Conservation (phyloP, 2,113 vertebrate species). For the Pholis gunnellus region DNA sequence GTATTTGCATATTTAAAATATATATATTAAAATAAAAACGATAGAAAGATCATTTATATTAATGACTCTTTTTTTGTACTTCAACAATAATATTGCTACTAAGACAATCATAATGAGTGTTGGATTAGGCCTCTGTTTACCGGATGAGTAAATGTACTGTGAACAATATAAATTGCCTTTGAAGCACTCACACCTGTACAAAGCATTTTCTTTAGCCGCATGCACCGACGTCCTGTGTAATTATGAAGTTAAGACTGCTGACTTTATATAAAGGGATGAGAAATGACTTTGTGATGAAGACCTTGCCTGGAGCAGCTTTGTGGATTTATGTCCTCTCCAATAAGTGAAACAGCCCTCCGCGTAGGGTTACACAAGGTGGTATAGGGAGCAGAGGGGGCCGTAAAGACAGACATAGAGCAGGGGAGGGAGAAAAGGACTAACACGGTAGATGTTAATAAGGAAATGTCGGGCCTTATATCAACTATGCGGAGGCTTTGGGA, state of each 20-base stretch:
- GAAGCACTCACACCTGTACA: conserved; percentile 13
- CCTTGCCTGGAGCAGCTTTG: conserved; percentile 73
- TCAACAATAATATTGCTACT: not conserved
- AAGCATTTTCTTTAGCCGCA: conserved; percentile 27
- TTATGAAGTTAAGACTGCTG: conserved; percentile 59
- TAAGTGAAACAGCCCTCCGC: conserved; percentile 49
- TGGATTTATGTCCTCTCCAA: conserved; percentile 64
- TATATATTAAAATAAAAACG: not conserved
- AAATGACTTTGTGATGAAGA: conserved; percentile 72
- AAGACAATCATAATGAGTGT: not conserved
- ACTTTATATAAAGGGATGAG: conserved; percentile 72
- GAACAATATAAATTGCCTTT: conserved; percentile 20
- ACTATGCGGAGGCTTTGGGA: conserved; percentile 45
- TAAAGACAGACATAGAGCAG: not conserved
- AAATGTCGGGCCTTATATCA: conserved; percentile 66
- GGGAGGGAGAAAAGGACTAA: conserved; percentile 38
- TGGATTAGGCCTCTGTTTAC: not conserved
- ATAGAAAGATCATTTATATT: not conserved
- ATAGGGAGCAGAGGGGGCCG: not conserved
- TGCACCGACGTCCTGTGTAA: conserved; percentile 41
- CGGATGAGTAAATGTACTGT: not conserved
- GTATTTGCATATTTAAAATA: not conserved
- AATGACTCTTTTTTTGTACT: not conserved
- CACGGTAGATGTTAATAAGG: conserved; percentile 65
- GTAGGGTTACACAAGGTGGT: conserved; percentile 30